A percentile compares a stretch with the other conserved stretches of the same genome.
phyloP scores from a whole-genome alignment of 2,888 invertebrate genomes.

The Nowickia ferox region DNA sequence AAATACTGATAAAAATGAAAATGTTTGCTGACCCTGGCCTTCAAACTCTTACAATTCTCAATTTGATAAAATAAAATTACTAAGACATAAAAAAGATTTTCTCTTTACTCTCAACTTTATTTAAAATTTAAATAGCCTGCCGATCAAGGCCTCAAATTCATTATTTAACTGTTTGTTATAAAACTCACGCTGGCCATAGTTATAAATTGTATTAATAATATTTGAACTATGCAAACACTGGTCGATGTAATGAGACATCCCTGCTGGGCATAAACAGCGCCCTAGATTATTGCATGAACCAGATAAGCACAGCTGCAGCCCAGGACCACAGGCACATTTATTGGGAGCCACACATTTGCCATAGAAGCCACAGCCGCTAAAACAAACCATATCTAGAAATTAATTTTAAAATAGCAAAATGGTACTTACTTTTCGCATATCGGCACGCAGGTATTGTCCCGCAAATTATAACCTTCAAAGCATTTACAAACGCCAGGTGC shows the following conservation, averaged over 20 bases:
- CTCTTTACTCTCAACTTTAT: background rate
- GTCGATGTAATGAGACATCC: slow-evolving; percentile 77
- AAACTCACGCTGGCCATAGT: slow-evolving; percentile 70
- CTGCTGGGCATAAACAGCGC: slow-evolving; percentile 76
- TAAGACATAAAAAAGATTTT: background rate
- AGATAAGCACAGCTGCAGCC: slow-evolving; percentile 75
- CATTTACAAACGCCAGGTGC: slow-evolving; percentile 86
- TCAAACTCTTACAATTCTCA: background rate
- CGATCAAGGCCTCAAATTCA: slow-evolving; percentile 79
- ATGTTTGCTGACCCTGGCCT: slow-evolving; percentile 38
- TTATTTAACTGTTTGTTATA: slow-evolving; percentile 75
- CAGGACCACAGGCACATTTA: slow-evolving; percentile 80
- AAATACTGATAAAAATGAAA: slow-evolving; percentile 6
- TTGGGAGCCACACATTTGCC: slow-evolving; percentile 80
- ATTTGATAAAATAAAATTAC: background rate
- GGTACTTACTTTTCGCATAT: slow-evolving; percentile 78
- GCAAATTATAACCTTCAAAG: slow-evolving; percentile 84
- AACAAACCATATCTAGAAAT: background rate
- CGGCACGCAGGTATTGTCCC: slow-evolving; percentile 78
- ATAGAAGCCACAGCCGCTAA: slow-evolving; percentile 79
- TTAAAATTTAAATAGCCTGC: slow-evolving; percentile 74
- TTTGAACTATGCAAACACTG: slow-evolving; percentile 74
- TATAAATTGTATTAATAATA: slow-evolving; percentile 72
- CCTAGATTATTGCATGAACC: slow-evolving; percentile 77
- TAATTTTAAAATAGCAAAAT: background rate